Conservation (phyloP, 2,797 vertebrate genomes). For the Benthosema pterotum region DNA sequence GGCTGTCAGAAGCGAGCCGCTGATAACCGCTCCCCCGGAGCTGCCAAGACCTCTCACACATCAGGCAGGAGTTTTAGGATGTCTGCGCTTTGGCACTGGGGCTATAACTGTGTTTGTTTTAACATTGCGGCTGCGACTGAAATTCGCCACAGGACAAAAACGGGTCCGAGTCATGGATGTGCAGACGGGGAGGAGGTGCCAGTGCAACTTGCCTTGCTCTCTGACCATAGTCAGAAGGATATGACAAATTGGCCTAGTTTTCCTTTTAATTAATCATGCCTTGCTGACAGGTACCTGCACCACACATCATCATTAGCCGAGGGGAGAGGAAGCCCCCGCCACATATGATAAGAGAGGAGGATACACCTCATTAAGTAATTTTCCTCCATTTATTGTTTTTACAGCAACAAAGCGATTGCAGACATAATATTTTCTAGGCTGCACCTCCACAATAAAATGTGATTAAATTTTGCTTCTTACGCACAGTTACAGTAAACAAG, state of each 20-base stretch:
- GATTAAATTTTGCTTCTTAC: not conserved
- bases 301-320: conserved; percentile 77
- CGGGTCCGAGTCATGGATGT: conserved; percentile 17
- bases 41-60: conserved; percentile 34
- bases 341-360: conserved; percentile 72
- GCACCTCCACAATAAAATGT: not conserved
- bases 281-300: conserved; percentile 79
- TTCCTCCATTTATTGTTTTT: conserved; percentile 62
- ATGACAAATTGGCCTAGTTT: conserved; percentile 80
- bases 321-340: conserved; percentile 65
- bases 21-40: conserved; percentile 35
- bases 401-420: conserved; percentile 48
- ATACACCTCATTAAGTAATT: conserved; percentile 77
- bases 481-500: too few species aligned
- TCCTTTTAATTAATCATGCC: conserved; percentile 79
- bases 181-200: conserved; percentile 23
- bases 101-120: not conserved
- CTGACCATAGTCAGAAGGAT: conserved; percentile 68
- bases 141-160: conserved; percentile 33
- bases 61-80: conserved; percentile 4
- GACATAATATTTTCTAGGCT: conserved; percentile 5
- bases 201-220: conserved; percentile 41
- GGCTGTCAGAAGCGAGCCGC: conserved; percentile 26
- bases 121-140: not conserved
- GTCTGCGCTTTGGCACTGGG: conserved; percentile 5